Evolutionary conservation across 2,797 vertebrate species (phyloP).

Genomic region (Otolemur crassicaudatus): DNA sequence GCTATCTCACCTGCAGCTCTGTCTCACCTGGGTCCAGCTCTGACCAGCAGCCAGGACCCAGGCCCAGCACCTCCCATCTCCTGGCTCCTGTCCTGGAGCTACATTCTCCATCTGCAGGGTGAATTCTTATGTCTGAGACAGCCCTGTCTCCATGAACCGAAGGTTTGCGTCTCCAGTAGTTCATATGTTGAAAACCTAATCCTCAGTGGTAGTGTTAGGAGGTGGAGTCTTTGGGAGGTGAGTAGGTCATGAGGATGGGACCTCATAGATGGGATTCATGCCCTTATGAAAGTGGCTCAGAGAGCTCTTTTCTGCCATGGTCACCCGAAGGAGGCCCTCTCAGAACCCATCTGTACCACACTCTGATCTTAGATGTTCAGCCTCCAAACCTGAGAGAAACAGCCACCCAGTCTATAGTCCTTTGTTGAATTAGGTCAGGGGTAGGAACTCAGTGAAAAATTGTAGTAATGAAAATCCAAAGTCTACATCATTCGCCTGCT

Average conservation of each 20-base stretch:
- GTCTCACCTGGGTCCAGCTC: neutral
- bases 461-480: no score
- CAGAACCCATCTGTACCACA: neutral
- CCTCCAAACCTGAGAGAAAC: neutral
- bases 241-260: neutral
- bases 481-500: accelerated
- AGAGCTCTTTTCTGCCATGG: neutral
- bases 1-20: neutral
- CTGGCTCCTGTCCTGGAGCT: accelerated
- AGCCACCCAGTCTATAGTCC: neutral
- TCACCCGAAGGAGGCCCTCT: neutral
- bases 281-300: neutral
- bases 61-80: neutral
- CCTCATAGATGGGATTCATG: accelerated
- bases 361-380: neutral
- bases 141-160: neutral
- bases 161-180: neutral
- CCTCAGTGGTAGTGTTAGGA: neutral
- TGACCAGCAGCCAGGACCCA: neutral
- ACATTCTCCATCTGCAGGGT: neutral
- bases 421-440: neutral
- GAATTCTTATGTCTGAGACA: neutral
- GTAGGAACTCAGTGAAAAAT: no score
- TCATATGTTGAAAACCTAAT: neutral
- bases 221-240: neutral